phyloP scores from a whole-genome alignment of 2,797 vertebrate genomes.

The Varecia variegata region DNA sequence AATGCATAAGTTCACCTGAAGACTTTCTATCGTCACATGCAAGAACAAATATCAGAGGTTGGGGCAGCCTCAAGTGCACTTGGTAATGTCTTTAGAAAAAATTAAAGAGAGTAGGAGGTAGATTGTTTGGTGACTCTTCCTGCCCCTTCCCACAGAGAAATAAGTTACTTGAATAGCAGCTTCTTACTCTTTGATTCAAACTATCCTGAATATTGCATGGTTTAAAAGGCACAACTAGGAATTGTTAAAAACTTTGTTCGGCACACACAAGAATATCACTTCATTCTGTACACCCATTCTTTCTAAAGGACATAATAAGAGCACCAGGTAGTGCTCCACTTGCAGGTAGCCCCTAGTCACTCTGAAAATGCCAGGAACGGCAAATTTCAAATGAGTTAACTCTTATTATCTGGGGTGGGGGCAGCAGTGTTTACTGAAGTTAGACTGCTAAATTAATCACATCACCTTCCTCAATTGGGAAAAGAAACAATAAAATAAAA shows the following conservation, averaged over 20 bases:
- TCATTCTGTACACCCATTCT: constrained; percentile 58
- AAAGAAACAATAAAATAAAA: constrained; percentile 81
- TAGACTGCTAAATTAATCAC: constrained; percentile 79
- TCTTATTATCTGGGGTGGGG: constrained; percentile 83
- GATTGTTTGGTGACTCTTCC: constrained; percentile 86
- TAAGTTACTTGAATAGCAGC: constrained; percentile 84
- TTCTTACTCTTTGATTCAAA: constrained; percentile 83
- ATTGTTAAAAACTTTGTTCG: constrained; percentile 40
- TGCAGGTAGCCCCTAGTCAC: constrained; percentile 77
- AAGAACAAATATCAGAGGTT: constrained; percentile 85
- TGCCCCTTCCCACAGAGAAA: constrained; percentile 62
- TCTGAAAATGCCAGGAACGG: constrained; percentile 75
- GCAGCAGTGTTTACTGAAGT: constrained; percentile 81
- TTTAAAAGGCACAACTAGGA: constrained; percentile 84
- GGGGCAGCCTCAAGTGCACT: constrained; percentile 86
- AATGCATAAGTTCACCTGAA: constrained; percentile 87
- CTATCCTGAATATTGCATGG: constrained; percentile 83
- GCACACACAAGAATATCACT: constrained; percentile 54
- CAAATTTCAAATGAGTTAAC: constrained; percentile 82
- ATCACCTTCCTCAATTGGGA: constrained; percentile 74
- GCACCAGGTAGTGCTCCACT: constrained; percentile 74
- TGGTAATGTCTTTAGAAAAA: constrained; percentile 88
- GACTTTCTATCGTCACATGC: constrained; percentile 85
- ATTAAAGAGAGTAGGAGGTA: constrained; percentile 90
- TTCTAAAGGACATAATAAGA: constrained; percentile 76